Conservation (phyloP, 2,113 vertebrate species). For the Trochalopteron elliotii region DNA sequence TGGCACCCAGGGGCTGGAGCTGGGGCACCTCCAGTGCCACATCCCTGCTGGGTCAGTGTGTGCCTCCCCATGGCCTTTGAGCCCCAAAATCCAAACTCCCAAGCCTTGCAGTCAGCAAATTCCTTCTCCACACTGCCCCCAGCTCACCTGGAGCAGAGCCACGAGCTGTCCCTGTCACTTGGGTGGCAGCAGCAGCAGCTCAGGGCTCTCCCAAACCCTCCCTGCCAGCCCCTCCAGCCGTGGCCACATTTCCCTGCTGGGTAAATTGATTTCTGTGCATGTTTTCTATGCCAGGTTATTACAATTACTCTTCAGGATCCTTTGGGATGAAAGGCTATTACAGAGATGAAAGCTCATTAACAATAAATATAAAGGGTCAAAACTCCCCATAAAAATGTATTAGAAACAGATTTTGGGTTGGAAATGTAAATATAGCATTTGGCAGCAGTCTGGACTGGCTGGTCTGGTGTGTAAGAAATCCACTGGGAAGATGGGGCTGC, state of each 20-base stretch:
- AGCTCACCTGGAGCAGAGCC: background rate
- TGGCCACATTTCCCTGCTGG: background rate
- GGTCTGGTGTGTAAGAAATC: slow-evolving; percentile 25
- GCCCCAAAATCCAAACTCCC: background rate
- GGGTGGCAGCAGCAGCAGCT: background rate
- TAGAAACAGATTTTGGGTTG: slow-evolving; percentile 62
- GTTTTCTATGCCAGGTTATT: slow-evolving; percentile 44
- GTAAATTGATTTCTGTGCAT: slow-evolving; percentile 42
- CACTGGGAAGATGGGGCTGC: slow-evolving; percentile 20
- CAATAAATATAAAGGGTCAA: slow-evolving; percentile 65
- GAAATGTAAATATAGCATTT: slow-evolving; percentile 57
- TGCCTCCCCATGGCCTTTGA: background rate
- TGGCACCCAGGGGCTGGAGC: background rate
- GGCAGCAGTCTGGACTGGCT: background rate
- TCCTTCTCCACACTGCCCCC: background rate
- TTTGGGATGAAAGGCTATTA: slow-evolving; percentile 58
- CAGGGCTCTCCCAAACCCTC: background rate
- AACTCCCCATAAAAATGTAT: slow-evolving; percentile 56
- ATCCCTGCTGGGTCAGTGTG: background rate
- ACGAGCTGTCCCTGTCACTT: background rate
- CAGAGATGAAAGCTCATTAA: slow-evolving; percentile 58
- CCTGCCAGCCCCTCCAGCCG: background rate
- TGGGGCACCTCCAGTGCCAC: background rate
- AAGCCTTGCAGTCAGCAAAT: background rate
- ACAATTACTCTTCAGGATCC: slow-evolving; percentile 50